These are phyloP conservation scores for Lycodopsis pacificus DNA, from an alignment of 2,797 vertebrate genomes.

Conservation along the genomic window DNA sequence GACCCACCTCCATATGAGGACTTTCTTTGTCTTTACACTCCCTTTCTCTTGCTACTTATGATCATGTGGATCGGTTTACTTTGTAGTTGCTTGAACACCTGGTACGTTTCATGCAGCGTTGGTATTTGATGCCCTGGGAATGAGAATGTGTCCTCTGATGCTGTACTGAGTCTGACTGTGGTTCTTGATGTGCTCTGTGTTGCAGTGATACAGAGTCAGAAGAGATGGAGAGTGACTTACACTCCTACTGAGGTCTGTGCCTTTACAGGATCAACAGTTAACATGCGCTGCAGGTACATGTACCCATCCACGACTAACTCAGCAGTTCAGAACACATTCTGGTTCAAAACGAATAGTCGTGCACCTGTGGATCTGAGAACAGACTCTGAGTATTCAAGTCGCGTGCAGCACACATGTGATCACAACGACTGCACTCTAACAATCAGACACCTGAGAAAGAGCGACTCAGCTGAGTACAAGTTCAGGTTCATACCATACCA, in stretches of 20 bases:
- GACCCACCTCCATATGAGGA: too few relatives aligned
- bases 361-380: background rate
- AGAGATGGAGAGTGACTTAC: background rate
- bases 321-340: background rate
- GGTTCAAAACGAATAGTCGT: background rate
- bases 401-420: too few relatives aligned
- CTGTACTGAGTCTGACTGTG: too few relatives aligned
- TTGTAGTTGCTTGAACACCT: too few relatives aligned
- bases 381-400: background rate
- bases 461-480: background rate
- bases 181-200: slow-evolving; percentile 1
- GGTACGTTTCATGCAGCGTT: too few relatives aligned
- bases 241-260: background rate
- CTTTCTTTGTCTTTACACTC: too few relatives aligned
- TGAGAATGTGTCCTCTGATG: too few relatives aligned
- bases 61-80: too few relatives aligned
- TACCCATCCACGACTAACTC: too few relatives aligned
- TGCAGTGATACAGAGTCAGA: slow-evolving; percentile 12
- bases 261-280: slow-evolving; percentile 8
- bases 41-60: too few relatives aligned
- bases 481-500: background rate
- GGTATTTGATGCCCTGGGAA: too few relatives aligned
- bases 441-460: background rate
- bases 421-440: too few relatives aligned
- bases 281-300: background rate